phyloP scores from a whole-genome alignment of 2,797 vertebrate genomes.

The Vespertilio murinus region DNA sequence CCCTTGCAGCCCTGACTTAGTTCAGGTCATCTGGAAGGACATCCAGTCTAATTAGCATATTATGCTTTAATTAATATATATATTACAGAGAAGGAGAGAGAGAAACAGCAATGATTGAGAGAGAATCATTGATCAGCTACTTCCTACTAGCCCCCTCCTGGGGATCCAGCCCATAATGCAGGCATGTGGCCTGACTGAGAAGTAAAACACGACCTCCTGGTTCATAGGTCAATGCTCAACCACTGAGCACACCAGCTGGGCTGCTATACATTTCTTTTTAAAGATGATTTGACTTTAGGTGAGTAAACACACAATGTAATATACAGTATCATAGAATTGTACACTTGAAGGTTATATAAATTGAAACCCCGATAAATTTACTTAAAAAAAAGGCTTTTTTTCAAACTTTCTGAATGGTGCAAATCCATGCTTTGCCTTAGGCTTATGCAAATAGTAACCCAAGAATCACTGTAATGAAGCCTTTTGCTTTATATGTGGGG shows the following conservation, averaged over 20 bases:
- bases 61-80: too few relatives aligned
- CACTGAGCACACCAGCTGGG: background rate
- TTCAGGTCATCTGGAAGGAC: too few relatives aligned
- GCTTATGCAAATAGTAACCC: background rate
- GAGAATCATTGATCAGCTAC: background rate
- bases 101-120: background rate
- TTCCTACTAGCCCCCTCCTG: too few relatives aligned
- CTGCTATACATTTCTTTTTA: background rate
- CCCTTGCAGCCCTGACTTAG: too few relatives aligned
- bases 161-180: background rate
- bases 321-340: background rate
- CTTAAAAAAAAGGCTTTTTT: background rate
- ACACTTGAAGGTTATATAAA: background rate
- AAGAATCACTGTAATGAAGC: background rate
- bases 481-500: background rate
- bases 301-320: background rate
- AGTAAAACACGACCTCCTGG: background rate
- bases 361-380: background rate
- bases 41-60: too few relatives aligned
- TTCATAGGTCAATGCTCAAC: background rate
- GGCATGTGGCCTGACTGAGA: background rate
- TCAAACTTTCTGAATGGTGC: slow-evolving; percentile 9
- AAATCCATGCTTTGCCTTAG: slow-evolving; percentile 20
- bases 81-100: background rate
- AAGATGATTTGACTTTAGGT: background rate